Percentiles rank a stretch among this genome's conserved stretches.
Conservation (phyloP, 2,888 invertebrate species). For the Anthoptus insignis region DNA sequence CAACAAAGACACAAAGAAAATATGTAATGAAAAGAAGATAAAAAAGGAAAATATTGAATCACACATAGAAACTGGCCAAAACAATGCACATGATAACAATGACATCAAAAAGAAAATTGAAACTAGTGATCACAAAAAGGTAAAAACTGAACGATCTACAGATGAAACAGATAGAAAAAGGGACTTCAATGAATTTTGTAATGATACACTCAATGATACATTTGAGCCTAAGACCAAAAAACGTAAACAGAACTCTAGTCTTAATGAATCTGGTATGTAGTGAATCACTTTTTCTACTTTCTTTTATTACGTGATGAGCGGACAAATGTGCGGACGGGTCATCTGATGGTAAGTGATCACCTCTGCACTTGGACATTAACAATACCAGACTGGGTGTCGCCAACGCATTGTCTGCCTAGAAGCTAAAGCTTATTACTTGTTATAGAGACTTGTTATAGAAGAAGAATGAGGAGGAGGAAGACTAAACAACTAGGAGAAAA, state of each 20-base stretch:
- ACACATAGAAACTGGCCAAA: not conserved
- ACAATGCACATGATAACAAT: not conserved
- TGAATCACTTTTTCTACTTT: slow-evolving; percentile 44
- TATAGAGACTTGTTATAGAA: too few species aligned
- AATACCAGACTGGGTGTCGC: too few species aligned
- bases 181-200: slow-evolving; percentile 65
- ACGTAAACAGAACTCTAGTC: slow-evolving; percentile 62
- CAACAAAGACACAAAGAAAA: not conserved
- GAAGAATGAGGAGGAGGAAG: too few species aligned
- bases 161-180: slow-evolving; percentile 41
- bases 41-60: not conserved
- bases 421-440: too few species aligned
- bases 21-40: not conserved
- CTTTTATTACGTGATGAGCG: too few species aligned
- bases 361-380: too few species aligned
- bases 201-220: slow-evolving; percentile 46
- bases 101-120: slow-evolving; percentile 18
- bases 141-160: slow-evolving; percentile 41
- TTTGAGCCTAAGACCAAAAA: slow-evolving; percentile 53
- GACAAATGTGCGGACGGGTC: too few species aligned
- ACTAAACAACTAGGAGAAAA: too few species aligned
- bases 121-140: slow-evolving; percentile 34
- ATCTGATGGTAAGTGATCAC: too few species aligned
- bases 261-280: slow-evolving; percentile 74
- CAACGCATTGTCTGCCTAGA: too few species aligned